Evolutionary conservation across 2,797 vertebrate genomes (phyloP).

Genomic region (Mormyrops boulengeri): DNA sequence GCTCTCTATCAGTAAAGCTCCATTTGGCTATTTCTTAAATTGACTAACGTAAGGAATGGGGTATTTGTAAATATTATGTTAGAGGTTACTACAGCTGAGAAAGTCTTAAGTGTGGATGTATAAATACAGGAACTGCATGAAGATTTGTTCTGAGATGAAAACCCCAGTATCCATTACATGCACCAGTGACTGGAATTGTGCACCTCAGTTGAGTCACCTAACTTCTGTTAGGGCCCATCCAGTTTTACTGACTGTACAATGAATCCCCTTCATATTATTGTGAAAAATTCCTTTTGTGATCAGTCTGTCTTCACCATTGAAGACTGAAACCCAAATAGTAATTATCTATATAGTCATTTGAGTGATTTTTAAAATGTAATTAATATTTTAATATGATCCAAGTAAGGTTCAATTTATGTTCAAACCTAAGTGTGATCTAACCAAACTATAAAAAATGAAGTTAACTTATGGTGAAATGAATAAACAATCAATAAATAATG

Average conservation of each 20-base stretch:
- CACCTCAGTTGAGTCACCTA: neutral
- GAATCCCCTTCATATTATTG: neutral
- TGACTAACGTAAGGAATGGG: neutral
- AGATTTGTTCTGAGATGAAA: neutral
- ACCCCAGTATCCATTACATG: neutral
- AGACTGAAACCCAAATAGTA: neutral
- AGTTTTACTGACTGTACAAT: neutral
- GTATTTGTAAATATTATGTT: constrained; percentile 27
- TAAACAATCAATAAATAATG: neutral
- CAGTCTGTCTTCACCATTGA: neutral
- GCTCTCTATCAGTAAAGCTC: neutral
- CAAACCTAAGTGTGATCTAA: neutral
- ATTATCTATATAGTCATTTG: neutral
- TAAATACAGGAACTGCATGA: neutral
- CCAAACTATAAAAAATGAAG: neutral
- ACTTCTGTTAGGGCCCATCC: neutral
- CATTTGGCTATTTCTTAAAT: neutral
- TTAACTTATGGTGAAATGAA: neutral
- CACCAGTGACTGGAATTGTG: neutral
- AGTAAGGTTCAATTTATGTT: neutral
- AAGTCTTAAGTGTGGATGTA: neutral
- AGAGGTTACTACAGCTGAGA: neutral
- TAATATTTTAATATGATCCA: neutral
- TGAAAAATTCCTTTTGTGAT: neutral
- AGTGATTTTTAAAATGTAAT: neutral